These are phyloP conservation scores for Carassius auratus DNA, from an alignment of 2,113 vertebrate genomes.

Conservation along the genomic window DNA sequence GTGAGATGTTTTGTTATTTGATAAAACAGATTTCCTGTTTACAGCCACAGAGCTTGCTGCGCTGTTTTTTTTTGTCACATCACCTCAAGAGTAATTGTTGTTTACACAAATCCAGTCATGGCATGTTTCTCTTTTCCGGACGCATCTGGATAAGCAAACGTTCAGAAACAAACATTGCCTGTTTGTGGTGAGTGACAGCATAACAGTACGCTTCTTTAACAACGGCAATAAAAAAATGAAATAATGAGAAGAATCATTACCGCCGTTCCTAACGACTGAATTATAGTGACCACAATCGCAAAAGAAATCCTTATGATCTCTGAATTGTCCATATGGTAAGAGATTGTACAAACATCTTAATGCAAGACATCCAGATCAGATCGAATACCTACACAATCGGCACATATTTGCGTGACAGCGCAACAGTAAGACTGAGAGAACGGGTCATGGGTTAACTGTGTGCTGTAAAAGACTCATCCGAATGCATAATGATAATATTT, in stretches of 20 bases:
- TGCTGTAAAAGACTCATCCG: conserved; percentile 21
- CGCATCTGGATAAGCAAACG: conserved; percentile 9
- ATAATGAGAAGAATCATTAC: not conserved
- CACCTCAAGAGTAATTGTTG: conserved; percentile 21
- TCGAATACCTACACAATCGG: not conserved
- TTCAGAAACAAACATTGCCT: conserved; percentile 11
- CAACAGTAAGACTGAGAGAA: conserved; percentile 1
- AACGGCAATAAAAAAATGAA: conserved; percentile 6
- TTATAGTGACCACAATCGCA: not conserved
- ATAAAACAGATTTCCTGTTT: conserved; percentile 15
- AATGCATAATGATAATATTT: conserved; percentile 18
- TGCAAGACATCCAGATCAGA: conserved; percentile 8
- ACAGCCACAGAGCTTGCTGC: conserved; percentile 8
- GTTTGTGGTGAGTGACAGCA: not conserved
- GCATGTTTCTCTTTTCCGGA: conserved; percentile 11
- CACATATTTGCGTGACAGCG: conserved; percentile 3
- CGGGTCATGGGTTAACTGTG: not conserved
- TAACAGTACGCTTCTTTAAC: not conserved
- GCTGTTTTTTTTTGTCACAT: not conserved
- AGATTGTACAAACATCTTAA: conserved; percentile 18
- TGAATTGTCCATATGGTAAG: not conserved
- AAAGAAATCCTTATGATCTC: not conserved
- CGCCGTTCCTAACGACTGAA: not conserved
- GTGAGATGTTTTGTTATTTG: conserved; percentile 23
- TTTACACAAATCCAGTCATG: not conserved